A percentile compares a stretch with the other conserved stretches of the same genome.
phyloP scores from a whole-genome alignment of 2,113 vertebrate species.

The Loxodonta africana region DNA sequence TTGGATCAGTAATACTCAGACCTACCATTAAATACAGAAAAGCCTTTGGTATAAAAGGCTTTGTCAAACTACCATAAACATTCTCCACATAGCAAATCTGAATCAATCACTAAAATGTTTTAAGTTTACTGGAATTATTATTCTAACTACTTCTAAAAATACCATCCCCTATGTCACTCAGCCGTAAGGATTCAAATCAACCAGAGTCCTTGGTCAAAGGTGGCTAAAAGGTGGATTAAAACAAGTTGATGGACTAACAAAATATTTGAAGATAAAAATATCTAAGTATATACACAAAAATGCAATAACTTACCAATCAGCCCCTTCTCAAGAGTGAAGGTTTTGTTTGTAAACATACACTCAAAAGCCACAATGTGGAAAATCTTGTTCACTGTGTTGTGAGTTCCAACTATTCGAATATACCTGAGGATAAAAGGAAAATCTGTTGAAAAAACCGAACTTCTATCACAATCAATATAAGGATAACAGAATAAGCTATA shows the following conservation, averaged over 20 bases:
- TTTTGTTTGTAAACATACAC: conserved; percentile 96
- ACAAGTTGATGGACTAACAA: conserved; percentile 34
- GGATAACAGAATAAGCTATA: conserved; percentile 29
- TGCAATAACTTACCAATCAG: conserved; percentile 93
- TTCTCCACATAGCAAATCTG: conserved; percentile 32
- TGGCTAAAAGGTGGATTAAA: conserved; percentile 28
- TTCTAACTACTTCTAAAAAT: conserved; percentile 62
- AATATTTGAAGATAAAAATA: conserved; percentile 55
- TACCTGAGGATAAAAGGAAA: conserved; percentile 89
- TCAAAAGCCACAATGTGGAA: conserved; percentile 99
- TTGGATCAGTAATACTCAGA: conserved; percentile 17
- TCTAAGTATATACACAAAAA: conserved; percentile 53
- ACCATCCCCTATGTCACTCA: conserved; percentile 20
- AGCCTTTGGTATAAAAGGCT: not conserved
- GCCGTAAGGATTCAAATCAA: conserved; percentile 44
- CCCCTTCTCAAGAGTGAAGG: conserved; percentile 95
- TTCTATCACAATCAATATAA: not conserved
- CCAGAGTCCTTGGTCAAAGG: conserved; percentile 43
- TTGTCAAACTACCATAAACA: not conserved
- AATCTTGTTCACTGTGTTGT: conserved; percentile 99
- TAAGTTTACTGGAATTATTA: conserved; percentile 59
- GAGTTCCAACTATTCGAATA: conserved; percentile 97
- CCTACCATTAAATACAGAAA: conserved; percentile 41
- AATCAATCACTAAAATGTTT: conserved; percentile 25
- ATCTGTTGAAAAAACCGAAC: conserved; percentile 50